phyloP scores from a whole-genome alignment of 2,888 invertebrate genomes.

The Nemotelus nigrinus region DNA sequence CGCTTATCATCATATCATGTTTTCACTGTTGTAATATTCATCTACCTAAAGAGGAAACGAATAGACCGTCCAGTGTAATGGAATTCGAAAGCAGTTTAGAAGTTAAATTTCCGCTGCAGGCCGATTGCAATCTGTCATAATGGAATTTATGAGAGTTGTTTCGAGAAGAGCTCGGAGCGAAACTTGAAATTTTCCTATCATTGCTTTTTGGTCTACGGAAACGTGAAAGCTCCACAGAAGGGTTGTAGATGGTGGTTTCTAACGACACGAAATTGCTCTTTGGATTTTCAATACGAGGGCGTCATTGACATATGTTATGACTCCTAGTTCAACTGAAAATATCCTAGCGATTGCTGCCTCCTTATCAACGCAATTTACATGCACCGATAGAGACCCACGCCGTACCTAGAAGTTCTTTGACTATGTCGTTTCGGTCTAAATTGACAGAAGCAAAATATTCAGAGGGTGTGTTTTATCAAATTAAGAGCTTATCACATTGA shows the following conservation, averaged over 20 bases:
- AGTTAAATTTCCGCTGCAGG: constrained; percentile 55
- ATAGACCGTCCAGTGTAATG: not conserved
- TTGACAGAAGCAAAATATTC: constrained; percentile 5
- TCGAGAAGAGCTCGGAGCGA: constrained; percentile 33
- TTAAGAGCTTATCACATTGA: constrained; percentile 45
- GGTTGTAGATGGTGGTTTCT: constrained; percentile 29
- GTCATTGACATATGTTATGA: constrained; percentile 15
- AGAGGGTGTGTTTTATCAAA: constrained; percentile 37
- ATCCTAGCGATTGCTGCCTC: constrained; percentile 22
- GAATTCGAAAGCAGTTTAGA: constrained; percentile 54
- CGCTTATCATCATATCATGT: no score
- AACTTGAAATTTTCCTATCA: constrained; percentile 12
- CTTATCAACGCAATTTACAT: not conserved
- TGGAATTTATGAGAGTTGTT: constrained; percentile 55
- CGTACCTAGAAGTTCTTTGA: not conserved
- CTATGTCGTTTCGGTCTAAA: not conserved
- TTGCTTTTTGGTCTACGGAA: not conserved
- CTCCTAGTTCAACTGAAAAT: constrained; percentile 12
- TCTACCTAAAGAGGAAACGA: no score
- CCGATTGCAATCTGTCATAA: constrained; percentile 56
- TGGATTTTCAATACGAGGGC: constrained; percentile 7
- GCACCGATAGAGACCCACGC: not conserved
- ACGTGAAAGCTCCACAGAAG: not conserved
- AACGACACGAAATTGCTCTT: constrained; percentile 38
- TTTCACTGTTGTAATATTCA: no score